Evolutionary conservation across 2,797 vertebrate species (phyloP).

Genomic region (Tadarida brasiliensis): DNA sequence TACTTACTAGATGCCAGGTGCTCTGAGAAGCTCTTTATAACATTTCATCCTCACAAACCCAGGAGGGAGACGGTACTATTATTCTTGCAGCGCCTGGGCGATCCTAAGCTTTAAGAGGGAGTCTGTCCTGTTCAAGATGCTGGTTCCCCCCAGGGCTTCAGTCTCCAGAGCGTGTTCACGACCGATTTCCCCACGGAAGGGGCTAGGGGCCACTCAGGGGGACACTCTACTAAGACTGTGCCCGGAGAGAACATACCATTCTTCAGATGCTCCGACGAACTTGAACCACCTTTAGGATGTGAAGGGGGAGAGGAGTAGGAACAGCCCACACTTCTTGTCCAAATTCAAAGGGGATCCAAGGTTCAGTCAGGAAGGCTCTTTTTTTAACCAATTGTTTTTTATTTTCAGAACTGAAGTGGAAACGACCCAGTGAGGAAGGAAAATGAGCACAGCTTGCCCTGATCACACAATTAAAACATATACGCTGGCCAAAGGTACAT

Average conservation of each 20-base stretch:
- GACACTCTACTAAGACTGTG: not conserved
- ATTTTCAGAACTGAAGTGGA: conserved; percentile 69
- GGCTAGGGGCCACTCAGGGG: too few relatives aligned
- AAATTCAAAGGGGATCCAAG: conserved; percentile 45
- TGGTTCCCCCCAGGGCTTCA: not conserved
- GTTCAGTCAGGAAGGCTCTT: conserved; percentile 57
- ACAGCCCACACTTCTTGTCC: not conserved
- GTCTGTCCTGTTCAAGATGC: not conserved
- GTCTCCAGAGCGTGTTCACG: not conserved
- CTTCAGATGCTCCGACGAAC: not conserved
- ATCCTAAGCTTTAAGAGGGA: not conserved
- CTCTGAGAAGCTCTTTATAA: not conserved
- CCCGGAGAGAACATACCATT: not conserved
- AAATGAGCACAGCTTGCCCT: conserved; percentile 20
- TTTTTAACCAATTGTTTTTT: conserved; percentile 69
- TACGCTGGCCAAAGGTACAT: not conserved
- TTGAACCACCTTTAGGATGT: not conserved
- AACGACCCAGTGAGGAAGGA: conserved; percentile 69
- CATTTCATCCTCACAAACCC: not conserved
- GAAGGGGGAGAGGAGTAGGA: not conserved
- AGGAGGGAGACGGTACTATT: not conserved
- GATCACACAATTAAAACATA: conserved; percentile 59
- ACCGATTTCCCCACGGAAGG: not conserved
- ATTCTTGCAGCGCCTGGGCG: not conserved
- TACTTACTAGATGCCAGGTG: not conserved